phyloP scores from a whole-genome alignment of 2,888 invertebrate species.

The Hyppa rectilinea region DNA sequence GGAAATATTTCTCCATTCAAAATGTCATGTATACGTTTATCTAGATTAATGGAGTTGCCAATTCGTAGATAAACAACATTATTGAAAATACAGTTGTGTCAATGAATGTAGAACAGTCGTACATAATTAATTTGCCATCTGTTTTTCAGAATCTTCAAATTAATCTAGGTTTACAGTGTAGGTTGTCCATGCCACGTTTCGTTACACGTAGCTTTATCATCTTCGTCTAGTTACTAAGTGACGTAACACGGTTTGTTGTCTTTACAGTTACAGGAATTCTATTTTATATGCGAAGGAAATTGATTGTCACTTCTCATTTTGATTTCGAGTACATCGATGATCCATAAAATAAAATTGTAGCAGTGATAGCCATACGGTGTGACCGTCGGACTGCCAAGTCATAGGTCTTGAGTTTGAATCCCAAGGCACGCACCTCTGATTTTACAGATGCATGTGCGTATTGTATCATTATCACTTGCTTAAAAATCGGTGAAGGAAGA shows the following conservation, averaged over 20 bases:
- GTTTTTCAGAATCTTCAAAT: constrained; percentile 37
- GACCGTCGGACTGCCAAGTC: no score
- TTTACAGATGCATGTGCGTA: no score
- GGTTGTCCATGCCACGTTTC: constrained; percentile 44
- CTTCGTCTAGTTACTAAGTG: constrained; percentile 36
- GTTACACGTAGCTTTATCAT: constrained; percentile 43
- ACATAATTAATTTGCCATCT: constrained; percentile 55
- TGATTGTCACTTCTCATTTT: neutral
- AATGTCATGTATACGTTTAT: neutral
- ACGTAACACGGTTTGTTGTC: constrained; percentile 45
- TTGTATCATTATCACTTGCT: no score
- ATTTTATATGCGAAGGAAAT: neutral
- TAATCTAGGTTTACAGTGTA: constrained; percentile 53
- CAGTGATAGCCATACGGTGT: no score
- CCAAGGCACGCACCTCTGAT: no score
- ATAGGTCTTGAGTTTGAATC: no score
- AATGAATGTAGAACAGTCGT: constrained; percentile 38
- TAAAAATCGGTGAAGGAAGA: no score
- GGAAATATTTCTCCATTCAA: neutral
- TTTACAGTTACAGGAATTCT: constrained; percentile 14
- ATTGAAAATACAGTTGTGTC: constrained; percentile 8
- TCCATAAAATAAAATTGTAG: no score
- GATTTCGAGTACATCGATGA: neutral
- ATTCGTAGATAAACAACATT: constrained; percentile 5
- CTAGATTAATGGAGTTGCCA: neutral